Evolutionary conservation across 2,113 vertebrate genomes (phyloP), one percentile per base, ranked within the genome.

Genomic region (Vulpes vulpes): DNA sequence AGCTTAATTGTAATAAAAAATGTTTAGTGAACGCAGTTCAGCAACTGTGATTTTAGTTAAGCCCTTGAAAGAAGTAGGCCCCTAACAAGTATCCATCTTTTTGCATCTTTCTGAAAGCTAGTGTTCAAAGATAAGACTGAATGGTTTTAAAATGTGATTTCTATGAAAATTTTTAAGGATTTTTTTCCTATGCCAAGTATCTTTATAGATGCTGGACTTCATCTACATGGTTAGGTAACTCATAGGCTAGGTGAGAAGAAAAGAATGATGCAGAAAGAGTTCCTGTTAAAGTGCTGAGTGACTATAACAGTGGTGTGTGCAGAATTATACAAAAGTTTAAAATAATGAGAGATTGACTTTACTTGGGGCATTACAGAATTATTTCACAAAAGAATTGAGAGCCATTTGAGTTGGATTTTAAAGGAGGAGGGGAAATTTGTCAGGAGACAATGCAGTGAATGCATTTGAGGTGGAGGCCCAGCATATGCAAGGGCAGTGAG

Each of bases 1-100:
- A 94, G 71, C 35, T 88, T 62, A 74, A n/a, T 78, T 3, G 35
- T 91, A 49, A 88, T 78, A 59, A 93, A 67, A 85, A 32, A 88
- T 65, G 59, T 27, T 88, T 38, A 32, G 27, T 88, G 57, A 96
- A 57, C 74, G 90, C 35, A 83, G 30, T 27, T 89, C 27, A 89
- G 27, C 22, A 81, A 8, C 23, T 3, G 9, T 80, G 57, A 76
- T 93, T 79, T 97, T 76, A 92, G 17, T 62, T 85, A 96, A 94
- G 22, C 5, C 71, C 12, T 82, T 94, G 55, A 93, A 62, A 53
- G 32, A 94, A 27, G n/a, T 15, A 25, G 20, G 10, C 22, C 20
- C 53, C 23, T 65, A 25, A 2, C 20, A 86, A 74, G 6, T 89
- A 20, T 30, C 64, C 5, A 4, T 43, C 59, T 83, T 74, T 38